phyloP scores from a whole-genome alignment of 2,888 invertebrate species.

The Prostheceraeus crozeri region DNA sequence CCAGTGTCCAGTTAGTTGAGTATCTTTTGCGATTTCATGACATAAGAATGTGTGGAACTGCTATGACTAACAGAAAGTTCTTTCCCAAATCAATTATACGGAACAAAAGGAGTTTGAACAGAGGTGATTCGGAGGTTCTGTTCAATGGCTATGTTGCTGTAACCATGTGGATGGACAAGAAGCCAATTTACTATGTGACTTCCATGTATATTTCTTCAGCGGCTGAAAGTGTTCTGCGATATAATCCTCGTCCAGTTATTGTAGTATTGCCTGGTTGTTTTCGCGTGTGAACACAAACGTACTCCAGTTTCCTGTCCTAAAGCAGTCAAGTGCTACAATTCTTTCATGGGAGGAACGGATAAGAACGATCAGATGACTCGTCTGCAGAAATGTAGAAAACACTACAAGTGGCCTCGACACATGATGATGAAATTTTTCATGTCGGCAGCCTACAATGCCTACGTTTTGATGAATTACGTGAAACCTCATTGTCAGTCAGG shows the following conservation, averaged over 20 bases:
- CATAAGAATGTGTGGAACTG: slow-evolving; percentile 33
- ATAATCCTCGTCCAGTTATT: slow-evolving; percentile 26
- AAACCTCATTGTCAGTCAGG: too few relatives aligned
- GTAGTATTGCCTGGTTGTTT: too few relatives aligned
- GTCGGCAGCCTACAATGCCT: slow-evolving; percentile 28
- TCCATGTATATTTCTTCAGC: slow-evolving; percentile 31
- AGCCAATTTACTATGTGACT: slow-evolving; percentile 39
- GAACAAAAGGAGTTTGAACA: slow-evolving; percentile 24
- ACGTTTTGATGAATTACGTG: too few relatives aligned
- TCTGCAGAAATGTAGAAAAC: slow-evolving; percentile 32
- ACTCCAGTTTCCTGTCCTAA: slow-evolving; percentile 31
- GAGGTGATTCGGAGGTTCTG: slow-evolving; percentile 24
- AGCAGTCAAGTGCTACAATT: slow-evolving; percentile 37
- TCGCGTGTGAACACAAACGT: too few relatives aligned
- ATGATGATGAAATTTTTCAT: slow-evolving; percentile 37
- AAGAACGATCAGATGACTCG: slow-evolving; percentile 39
- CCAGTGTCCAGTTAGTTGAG: slow-evolving; percentile 32
- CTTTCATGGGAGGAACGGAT: slow-evolving; percentile 40
- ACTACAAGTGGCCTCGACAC: slow-evolving; percentile 40
- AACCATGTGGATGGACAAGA: slow-evolving; percentile 39
- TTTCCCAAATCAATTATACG: slow-evolving; percentile 36
- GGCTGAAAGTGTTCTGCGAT: slow-evolving; percentile 9
- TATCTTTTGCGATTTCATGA: too few relatives aligned
- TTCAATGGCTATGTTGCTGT: slow-evolving; percentile 27
- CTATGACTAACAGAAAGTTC: slow-evolving; percentile 37